Evolutionary conservation across 2,113 vertebrate genomes (phyloP), one percentile per base, ranked within the genome.

Genomic region (Calonectris borealis): DNA sequence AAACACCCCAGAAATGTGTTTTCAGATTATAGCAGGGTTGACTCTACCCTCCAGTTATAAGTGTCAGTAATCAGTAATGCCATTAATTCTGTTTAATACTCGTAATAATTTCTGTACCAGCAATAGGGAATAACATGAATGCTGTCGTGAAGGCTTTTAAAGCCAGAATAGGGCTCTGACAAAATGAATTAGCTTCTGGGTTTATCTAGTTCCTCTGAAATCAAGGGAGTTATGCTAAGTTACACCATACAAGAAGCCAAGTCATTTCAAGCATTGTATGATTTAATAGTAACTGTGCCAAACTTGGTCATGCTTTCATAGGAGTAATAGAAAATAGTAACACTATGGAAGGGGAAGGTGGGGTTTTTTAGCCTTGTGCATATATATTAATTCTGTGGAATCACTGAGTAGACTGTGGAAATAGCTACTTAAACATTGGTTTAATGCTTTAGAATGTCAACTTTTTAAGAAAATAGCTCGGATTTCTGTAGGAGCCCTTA

Each of bases 161-260:
- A 93, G 48, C 32, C 54, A 82, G 54, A 91, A 89, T 26, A 87
- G 29, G 57, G 32, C 70, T 2, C 0, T 87, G 93, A 93, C 73
- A 62, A 69, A 89, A 66, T 32, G 80, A 91, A 84, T 69, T 11
- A 83, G 49, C 58, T 85, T 64, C 72, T 92, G 29, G 0, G 57
- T 94, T 93, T 94, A 79, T 91, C 83, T 84, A 49, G 40, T 61
- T 89, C 22, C 36, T 79, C 57, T 61, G 78, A 87, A 93, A 86
- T 91, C n/a, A 22, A 80, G 52, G 44, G 40, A 92, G 7, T 92
- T 94, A 58, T 27, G 70, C 55, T 83, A 52, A 90, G 68, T 90
- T 91, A 57, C 38, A 32, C 80, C 57, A 36, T 34, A 77, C 29
- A 26, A 86, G 90, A 61, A 93, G 38, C 40, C 29, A 80, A 90